These are phyloP conservation scores for Cheilosia variabilis DNA, from an alignment of 2,888 invertebrate species.

Conservation along the genomic window DNA sequence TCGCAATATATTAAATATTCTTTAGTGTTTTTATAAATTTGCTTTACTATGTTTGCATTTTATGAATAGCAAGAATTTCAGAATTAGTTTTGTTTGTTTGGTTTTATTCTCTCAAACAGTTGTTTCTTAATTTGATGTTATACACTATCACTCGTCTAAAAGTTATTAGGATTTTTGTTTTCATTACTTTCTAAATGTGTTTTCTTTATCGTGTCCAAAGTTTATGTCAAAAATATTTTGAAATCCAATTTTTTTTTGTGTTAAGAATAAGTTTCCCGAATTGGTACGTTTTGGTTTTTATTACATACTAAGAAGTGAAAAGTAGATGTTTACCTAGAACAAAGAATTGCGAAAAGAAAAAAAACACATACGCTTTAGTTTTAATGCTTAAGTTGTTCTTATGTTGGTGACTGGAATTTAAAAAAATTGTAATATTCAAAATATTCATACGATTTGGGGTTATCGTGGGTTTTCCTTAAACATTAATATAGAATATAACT, in stretches of 20 bases:
- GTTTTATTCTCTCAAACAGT: neutral
- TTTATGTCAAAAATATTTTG: constrained; percentile 43
- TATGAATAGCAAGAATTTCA: constrained; percentile 36
- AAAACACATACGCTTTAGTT: too few relatives aligned
- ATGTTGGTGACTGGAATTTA: too few relatives aligned
- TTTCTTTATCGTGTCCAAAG: constrained; percentile 21
- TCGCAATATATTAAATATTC: constrained; percentile 18
- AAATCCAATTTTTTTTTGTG: neutral
- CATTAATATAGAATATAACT: neutral
- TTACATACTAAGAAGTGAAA: constrained; percentile 17
- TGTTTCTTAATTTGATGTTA: neutral
- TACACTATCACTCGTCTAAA: constrained; percentile 29
- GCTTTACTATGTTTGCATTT: constrained; percentile 25
- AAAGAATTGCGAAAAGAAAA: neutral
- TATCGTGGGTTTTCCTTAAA: neutral
- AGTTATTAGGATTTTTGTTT: constrained; percentile 21
- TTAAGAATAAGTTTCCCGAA: constrained; percentile 16
- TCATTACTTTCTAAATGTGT: constrained; percentile 2
- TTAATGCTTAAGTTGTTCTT: neutral
- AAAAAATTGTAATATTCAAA: too few relatives aligned
- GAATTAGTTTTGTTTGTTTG: constrained; percentile 9
- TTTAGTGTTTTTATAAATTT: constrained; percentile 38
- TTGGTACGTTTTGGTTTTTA: constrained; percentile 29
- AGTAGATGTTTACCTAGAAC: neutral
- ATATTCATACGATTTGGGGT: constrained; percentile 32